A percentile compares a stretch with the other conserved stretches of the same genome.
Conservation (phyloP, 2,113 vertebrate genomes). For the Aphyosemion australe region DNA sequence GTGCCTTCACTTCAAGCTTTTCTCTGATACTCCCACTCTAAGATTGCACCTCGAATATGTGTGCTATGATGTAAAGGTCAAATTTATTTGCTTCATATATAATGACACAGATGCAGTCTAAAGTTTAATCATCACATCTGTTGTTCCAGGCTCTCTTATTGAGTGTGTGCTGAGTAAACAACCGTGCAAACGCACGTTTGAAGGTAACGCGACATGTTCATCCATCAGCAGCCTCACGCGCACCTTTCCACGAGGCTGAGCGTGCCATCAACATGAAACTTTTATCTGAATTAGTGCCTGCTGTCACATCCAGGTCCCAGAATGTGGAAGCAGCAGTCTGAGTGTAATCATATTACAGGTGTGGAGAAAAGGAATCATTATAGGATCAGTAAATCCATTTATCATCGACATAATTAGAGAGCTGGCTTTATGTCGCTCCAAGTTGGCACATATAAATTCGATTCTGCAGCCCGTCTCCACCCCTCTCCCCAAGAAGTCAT, state of each 20-base stretch:
- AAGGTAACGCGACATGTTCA: conserved; percentile 26
- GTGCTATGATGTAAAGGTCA: conserved; percentile 12
- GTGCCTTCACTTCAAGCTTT: background rate
- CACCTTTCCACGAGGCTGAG: conserved; percentile 30
- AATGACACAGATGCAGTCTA: conserved; percentile 2
- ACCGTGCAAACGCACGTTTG: conserved; percentile 36
- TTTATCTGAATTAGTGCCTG: conserved; percentile 39
- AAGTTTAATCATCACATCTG: conserved; percentile 28
- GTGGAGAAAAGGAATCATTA: conserved; percentile 35
- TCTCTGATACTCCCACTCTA: background rate
- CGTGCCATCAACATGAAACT: conserved; percentile 46
- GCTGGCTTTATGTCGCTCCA: conserved; percentile 46
- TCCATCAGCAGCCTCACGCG: background rate
- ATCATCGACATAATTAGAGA: conserved; percentile 62
- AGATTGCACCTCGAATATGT: background rate
- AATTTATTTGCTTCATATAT: background rate
- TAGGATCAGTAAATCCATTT: conserved; percentile 61
- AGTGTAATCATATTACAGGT: conserved; percentile 35
- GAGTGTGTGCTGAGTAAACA: background rate
- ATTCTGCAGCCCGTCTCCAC: conserved; percentile 16
- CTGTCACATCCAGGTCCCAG: conserved; percentile 40
- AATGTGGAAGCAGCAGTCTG: background rate
- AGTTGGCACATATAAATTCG: conserved; percentile 51
- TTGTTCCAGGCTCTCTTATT: conserved; percentile 21
- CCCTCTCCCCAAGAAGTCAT: conserved; percentile 57